phyloP scores from a whole-genome alignment of 2,797 vertebrate species.

The Darevskia mixta region DNA sequence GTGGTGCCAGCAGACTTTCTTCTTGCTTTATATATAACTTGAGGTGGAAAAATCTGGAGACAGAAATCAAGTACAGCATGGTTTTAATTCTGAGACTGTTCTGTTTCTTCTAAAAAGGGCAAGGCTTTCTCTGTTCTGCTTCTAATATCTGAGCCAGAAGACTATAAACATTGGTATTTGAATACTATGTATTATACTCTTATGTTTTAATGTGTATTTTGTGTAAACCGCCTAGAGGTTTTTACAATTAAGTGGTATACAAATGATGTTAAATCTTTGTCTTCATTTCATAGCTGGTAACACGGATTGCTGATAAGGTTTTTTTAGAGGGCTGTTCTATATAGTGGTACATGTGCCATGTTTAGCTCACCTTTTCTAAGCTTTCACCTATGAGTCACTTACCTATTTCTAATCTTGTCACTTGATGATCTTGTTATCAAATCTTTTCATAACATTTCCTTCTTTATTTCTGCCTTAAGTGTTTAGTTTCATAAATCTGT shows the following conservation, averaged over 20 bases:
- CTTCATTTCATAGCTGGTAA: neutral
- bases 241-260: no score
- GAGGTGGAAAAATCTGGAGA: slow-evolving; percentile 25
- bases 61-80: neutral
- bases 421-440: neutral
- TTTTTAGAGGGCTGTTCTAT: neutral
- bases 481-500: neutral
- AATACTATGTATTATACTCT: neutral
- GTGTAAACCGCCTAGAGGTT: no score
- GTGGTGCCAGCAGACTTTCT: slow-evolving; percentile 32
- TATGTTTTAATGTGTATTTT: no score
- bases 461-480: neutral
- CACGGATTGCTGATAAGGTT: neutral
- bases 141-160: neutral
- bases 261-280: neutral
- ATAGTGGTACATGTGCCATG: neutral
- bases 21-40: slow-evolving; percentile 13
- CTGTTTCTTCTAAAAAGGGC: neutral
- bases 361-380: neutral
- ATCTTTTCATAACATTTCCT: neutral
- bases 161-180: neutral
- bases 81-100: neutral
- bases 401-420: neutral
- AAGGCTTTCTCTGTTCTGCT: neutral
- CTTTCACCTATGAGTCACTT: neutral